Base-by-base conservation (phyloP, 2,797 vertebrate genomes). In the Hippocampus kuda region DNA sequence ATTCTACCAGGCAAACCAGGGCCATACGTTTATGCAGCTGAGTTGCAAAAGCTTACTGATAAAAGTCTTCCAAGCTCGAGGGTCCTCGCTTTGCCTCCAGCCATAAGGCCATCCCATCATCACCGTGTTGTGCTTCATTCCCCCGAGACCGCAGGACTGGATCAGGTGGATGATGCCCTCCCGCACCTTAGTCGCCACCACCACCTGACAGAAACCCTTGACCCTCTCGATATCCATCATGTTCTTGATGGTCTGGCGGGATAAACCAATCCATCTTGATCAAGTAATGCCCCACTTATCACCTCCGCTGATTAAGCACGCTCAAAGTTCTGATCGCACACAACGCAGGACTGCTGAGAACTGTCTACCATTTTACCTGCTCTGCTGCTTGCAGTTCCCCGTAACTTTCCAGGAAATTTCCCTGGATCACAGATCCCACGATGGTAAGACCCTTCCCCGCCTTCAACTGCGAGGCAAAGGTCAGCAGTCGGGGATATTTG, bases 171-270 rank as follows among this genome's bases (percentile, higher is more conserved):
- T 91, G 59, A 99, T 91, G 57, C 97, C 97, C 70, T 99, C 97
- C 1, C 94, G 89, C 68, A 99, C 92, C 84, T 98, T 98, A 67
- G 90, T 88, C 51, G 95, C 93, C 67, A 99, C 94, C 38, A 99
- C 94, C 0, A 96, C 93, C 83, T 99, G 97, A 86, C 95, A 98
- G 88, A 99, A 99, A 70, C 97, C 97, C 81, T 99, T 99, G 22
- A 99, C 97, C 70, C 93, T 93, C 83, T 99, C 96, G 51, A 96
- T 96, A 75, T 97, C 95, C 93, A 99, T 97, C 96, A 98, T 97
- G 80, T 98, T 94, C 87, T 99, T 99, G 77, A 99, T 96, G 38
- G 97, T 93, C 97, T 99, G 87, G 18, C 11, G 41, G 51, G 61
- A 62, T 24, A 20, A 26, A 65, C 48, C 5, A n/a, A 63, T 30